Evolutionary conservation across 2,113 vertebrate species (phyloP), one percentile per base, ranked within the genome.

Genomic region (Spilogale gracilis): DNA sequence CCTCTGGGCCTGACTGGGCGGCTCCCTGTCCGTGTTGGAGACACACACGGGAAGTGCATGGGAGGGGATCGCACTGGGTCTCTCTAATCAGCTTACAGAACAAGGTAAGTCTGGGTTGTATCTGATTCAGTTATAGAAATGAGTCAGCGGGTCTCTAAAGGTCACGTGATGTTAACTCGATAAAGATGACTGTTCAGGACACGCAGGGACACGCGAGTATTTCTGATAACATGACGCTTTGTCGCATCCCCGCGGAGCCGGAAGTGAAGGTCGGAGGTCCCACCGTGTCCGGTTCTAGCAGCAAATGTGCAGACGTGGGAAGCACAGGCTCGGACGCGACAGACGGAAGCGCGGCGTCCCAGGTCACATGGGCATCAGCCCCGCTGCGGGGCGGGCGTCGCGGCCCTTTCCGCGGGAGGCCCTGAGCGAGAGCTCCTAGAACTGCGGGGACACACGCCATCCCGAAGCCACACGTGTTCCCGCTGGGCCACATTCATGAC

Each of bases 1-100:
- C 85, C 58, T 98, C 54, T 43, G 18, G 9, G 84, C 96, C 38
- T n/a, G 2, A 63, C 5, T 52, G 0, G 23, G 5, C 45, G 79
- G 94, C 89, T 96, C 27, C 8, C 94, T 91, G 92, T 4, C 43
- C 54, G 38, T 58, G 3, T 81, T 80, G 95, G 89, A 84, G 25
- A 88, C 83, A 63, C 18, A 94, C 11, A 13, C 52, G 12, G 52
- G 52, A 54, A 54, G 10, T 54, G 38, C 38, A 38, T 38, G 38
- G 38, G 38, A 38, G 38, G 38, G 38, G 38, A 38, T 38, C 38
- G 38, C 38, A 38, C 38, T 38, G 38, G 38, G 38, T 38, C 38
- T 38, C 38, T 38, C 38, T 38, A 38, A 38, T 2, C 38, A 38
- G 38, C 38, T 0, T 63, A 56, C 38, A 45, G 69, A 0, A 23